phyloP scores from a whole-genome alignment of 2,797 vertebrate genomes.

The Gymnoscopelus microlampas region DNA sequence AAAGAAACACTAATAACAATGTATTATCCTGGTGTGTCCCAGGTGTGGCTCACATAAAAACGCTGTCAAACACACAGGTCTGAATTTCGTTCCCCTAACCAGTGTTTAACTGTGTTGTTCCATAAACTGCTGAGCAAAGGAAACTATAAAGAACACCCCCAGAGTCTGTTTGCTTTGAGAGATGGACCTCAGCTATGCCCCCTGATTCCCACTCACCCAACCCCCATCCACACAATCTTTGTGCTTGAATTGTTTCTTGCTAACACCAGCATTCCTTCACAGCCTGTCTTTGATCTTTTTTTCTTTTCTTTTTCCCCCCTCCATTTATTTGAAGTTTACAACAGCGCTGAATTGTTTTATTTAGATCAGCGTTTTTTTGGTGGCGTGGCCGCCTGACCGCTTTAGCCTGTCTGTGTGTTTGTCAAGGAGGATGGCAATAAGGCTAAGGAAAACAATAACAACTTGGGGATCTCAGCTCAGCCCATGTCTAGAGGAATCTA shows the following conservation, averaged over 20 bases:
- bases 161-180: constrained; percentile 42
- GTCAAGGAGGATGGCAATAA: constrained; percentile 14
- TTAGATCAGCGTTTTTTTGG: constrained; percentile 47
- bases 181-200: constrained; percentile 41
- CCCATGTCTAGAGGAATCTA: constrained; percentile 38
- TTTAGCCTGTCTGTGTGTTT: constrained; percentile 45
- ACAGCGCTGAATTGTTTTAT: constrained; percentile 56
- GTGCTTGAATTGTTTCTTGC: constrained; percentile 44
- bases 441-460: constrained; percentile 66
- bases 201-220: constrained; percentile 39
- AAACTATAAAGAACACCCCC: constrained; percentile 14
- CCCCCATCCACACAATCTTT: constrained; percentile 40
- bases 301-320: constrained; percentile 31
- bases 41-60: background rate
- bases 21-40: background rate
- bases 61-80: background rate
- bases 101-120: background rate
- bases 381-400: constrained; percentile 30
- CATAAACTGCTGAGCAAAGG: constrained; percentile 19
- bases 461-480: constrained; percentile 38
- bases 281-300: constrained; percentile 62
- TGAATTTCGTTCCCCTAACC: background rate
- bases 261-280: constrained; percentile 64
- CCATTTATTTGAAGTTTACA: constrained; percentile 58
- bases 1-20: too few relatives aligned